These are phyloP conservation scores for Eupithecia abbreviata DNA, from an alignment of 2,888 invertebrate genomes.

Conservation along the genomic window DNA sequence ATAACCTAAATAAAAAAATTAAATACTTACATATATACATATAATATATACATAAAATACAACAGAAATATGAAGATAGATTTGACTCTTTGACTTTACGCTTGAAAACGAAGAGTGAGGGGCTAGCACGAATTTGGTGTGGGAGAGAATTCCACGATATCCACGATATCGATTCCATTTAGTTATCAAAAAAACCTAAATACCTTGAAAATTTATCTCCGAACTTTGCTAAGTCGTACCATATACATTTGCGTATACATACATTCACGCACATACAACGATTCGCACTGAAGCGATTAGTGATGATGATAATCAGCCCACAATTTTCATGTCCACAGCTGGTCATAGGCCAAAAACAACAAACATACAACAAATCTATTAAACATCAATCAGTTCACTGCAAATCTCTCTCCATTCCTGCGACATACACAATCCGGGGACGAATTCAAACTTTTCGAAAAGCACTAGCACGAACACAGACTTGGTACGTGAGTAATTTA, in stretches of 20 bases:
- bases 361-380: too few relatives aligned
- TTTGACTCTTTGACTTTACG: too few relatives aligned
- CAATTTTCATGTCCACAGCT: not conserved
- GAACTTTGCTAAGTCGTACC: not conserved
- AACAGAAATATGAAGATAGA: too few relatives aligned
- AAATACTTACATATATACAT: too few relatives aligned
- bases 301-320: not conserved
- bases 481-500: slow-evolving; percentile 80
- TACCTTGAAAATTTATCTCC: not conserved
- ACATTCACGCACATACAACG: not conserved
- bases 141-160: too few relatives aligned
- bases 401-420: slow-evolving; percentile 15
- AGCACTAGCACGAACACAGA: slow-evolving; percentile 52
- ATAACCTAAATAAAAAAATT: too few relatives aligned
- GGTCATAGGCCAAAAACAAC: not conserved
- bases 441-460: slow-evolving; percentile 74
- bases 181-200: not conserved
- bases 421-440: slow-evolving; percentile 69
- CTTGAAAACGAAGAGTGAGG: too few relatives aligned
- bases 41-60: too few relatives aligned
- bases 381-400: slow-evolving; percentile 10
- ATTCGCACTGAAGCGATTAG: too few relatives aligned
- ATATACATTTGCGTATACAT: not conserved
- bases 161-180: too few relatives aligned
- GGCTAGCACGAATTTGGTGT: too few relatives aligned